These are phyloP conservation scores for Rhyzopertha dominica DNA, from an alignment of 1,140 invertebrate genomes.

Conservation along the genomic window DNA sequence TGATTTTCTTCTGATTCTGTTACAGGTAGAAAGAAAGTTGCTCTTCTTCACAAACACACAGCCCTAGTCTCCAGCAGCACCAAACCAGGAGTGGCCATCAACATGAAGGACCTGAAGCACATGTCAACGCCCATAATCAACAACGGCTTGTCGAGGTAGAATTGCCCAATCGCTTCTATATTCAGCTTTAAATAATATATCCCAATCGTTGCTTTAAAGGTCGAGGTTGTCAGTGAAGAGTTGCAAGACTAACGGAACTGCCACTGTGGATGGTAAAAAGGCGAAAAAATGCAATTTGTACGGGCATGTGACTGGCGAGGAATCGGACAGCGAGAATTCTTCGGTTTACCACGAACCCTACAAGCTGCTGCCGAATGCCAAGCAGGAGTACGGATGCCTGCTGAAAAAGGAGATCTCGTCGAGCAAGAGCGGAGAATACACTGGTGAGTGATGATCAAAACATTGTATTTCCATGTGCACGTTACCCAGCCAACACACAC, in stretches of 20 bases:
- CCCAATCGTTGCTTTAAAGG: no score
- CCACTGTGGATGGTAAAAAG: slow-evolving; percentile 30
- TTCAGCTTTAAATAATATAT: slow-evolving; percentile 1
- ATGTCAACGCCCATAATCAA: slow-evolving; percentile 54
- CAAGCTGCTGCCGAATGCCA: slow-evolving; percentile 50
- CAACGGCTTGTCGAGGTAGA: slow-evolving; percentile 51
- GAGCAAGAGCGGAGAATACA: slow-evolving; percentile 51
- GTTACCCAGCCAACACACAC: no score
- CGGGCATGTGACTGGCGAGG: slow-evolving; percentile 49
- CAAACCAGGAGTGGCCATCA: slow-evolving; percentile 54
- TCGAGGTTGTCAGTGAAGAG: slow-evolving; percentile 49
- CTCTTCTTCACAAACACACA: slow-evolving; percentile 64
- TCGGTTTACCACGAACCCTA: slow-evolving; percentile 59
- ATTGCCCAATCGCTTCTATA: background rate
- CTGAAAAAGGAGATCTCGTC: slow-evolving; percentile 50
- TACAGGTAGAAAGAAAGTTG: no score
- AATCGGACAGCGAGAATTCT: slow-evolving; percentile 56
- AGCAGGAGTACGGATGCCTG: slow-evolving; percentile 51
- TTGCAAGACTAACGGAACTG: slow-evolving; percentile 39
- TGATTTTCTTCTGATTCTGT: slow-evolving; percentile 4
- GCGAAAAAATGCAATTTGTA: slow-evolving; percentile 43
- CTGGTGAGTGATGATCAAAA: slow-evolving; percentile 46
- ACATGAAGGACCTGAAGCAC: slow-evolving; percentile 61
- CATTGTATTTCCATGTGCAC: no score
- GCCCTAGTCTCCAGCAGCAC: slow-evolving; percentile 49